Evolutionary conservation across 2,113 vertebrate genomes (phyloP).

Genomic region (Mellivora capensis): DNA sequence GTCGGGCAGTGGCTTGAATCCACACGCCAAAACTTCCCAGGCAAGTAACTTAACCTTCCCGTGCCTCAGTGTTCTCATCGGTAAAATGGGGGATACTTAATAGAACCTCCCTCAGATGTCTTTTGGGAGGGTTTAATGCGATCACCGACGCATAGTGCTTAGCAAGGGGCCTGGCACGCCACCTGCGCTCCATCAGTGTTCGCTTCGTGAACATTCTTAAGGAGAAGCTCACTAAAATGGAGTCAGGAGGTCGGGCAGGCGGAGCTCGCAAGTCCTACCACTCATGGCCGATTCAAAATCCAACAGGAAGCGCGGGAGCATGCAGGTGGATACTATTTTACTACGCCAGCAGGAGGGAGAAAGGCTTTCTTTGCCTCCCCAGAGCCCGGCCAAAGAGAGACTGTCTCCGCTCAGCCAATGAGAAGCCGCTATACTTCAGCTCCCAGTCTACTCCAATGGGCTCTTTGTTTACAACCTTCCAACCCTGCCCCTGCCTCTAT

Average conservation of each 20-base stretch:
- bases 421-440: not conserved
- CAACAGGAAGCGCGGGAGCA: not conserved
- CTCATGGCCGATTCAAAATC: not conserved
- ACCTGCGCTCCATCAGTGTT: rapidly evolving
- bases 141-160: not conserved
- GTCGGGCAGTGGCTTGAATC: not conserved
- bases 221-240: not conserved
- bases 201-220: not conserved
- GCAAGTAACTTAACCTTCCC: not conserved
- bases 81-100: not conserved
- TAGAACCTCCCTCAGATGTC: not conserved
- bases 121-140: not conserved
- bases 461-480: not conserved
- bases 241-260: not conserved
- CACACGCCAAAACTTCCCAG: not conserved
- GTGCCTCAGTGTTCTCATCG: not conserved
- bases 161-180: not conserved
- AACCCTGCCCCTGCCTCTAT: not conserved
- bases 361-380: not conserved
- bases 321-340: not conserved
- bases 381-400: not conserved
- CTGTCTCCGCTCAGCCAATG: not conserved
- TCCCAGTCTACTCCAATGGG: not conserved
- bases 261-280: not conserved
- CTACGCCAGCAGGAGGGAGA: not conserved